These are phyloP conservation scores for Eilema sororculum DNA, from an alignment of 2,888 invertebrate species.

Conservation along the genomic window DNA sequence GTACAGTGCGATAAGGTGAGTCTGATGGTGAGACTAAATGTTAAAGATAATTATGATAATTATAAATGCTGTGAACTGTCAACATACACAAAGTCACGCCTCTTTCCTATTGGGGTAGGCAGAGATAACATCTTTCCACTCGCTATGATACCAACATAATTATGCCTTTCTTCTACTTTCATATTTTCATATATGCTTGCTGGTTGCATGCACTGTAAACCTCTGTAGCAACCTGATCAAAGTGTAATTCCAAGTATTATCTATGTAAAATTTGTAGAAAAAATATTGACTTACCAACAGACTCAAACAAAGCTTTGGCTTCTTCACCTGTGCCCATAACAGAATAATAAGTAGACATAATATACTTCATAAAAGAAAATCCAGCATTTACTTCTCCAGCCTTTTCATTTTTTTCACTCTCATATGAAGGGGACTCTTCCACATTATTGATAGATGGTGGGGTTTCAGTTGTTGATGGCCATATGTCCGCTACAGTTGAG, in stretches of 20 bases:
- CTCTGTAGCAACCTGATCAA: neutral
- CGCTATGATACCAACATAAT: too few species aligned
- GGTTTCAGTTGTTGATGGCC: constrained; percentile 67
- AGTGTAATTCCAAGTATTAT: neutral
- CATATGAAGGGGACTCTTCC: constrained; percentile 55
- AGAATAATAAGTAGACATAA: constrained; percentile 68
- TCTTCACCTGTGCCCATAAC: constrained; percentile 73
- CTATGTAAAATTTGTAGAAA: constrained; percentile 7
- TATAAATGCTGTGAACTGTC: too few species aligned
- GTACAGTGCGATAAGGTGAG: too few species aligned
- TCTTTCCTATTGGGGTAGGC: too few species aligned
- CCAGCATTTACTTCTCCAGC: constrained; percentile 56
- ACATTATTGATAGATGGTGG: constrained; percentile 68
- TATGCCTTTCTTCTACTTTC: too few species aligned
- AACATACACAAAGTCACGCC: too few species aligned
- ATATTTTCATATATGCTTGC: too few species aligned
- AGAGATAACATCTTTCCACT: too few species aligned
- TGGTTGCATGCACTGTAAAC: neutral
- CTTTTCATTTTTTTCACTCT: constrained; percentile 41
- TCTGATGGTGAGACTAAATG: too few species aligned
- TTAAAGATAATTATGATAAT: too few species aligned
- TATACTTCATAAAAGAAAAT: constrained; percentile 74
- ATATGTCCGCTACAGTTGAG: constrained; percentile 72
- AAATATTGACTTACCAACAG: constrained; percentile 67
- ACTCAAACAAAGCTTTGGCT: constrained; percentile 74